Conservation (phyloP, 1,140 invertebrate genomes). For the Lycorma delicatula region DNA sequence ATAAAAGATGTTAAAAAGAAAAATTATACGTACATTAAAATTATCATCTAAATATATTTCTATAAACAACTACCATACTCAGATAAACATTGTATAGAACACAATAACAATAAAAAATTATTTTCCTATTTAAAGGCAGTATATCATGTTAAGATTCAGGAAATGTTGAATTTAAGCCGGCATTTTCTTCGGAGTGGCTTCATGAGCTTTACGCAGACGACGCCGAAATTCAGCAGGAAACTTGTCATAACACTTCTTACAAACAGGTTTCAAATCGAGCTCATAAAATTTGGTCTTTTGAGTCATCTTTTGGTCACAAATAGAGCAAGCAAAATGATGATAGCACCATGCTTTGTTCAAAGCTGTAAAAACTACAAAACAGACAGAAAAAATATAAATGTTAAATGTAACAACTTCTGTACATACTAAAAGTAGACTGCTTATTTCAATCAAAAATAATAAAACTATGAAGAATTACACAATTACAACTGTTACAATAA, state of each 20-base stretch:
- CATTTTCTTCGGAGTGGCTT: slow-evolving; percentile 37
- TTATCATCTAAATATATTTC: too few species aligned
- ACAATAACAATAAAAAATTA: too few species aligned
- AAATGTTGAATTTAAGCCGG: slow-evolving; percentile 10
- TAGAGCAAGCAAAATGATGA: slow-evolving; percentile 96
- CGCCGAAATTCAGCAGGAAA: slow-evolving; percentile 91
- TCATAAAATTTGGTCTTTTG: slow-evolving; percentile 99
- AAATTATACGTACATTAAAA: too few species aligned
- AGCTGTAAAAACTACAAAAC: slow-evolving; percentile 88
- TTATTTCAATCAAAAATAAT: too few species aligned
- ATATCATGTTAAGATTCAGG: too few species aligned
- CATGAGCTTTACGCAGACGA: slow-evolving; percentile 68
- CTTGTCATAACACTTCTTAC: slow-evolving; percentile 97
- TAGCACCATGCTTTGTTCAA: slow-evolving; percentile 99
- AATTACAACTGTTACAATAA: too few species aligned
- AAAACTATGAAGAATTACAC: too few species aligned
- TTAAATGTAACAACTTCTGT: neutral
- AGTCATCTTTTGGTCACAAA: slow-evolving; percentile 96
- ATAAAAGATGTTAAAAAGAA: too few species aligned
- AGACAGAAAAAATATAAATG: slow-evolving; percentile 4
- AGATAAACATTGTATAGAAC: too few species aligned
- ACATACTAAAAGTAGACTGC: neutral
- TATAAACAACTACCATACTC: too few species aligned
- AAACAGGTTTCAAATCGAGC: slow-evolving; percentile 95
- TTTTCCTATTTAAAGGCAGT: too few species aligned